Evolutionary conservation across 2,113 vertebrate genomes (phyloP).

Genomic region (Natator depressus): DNA sequence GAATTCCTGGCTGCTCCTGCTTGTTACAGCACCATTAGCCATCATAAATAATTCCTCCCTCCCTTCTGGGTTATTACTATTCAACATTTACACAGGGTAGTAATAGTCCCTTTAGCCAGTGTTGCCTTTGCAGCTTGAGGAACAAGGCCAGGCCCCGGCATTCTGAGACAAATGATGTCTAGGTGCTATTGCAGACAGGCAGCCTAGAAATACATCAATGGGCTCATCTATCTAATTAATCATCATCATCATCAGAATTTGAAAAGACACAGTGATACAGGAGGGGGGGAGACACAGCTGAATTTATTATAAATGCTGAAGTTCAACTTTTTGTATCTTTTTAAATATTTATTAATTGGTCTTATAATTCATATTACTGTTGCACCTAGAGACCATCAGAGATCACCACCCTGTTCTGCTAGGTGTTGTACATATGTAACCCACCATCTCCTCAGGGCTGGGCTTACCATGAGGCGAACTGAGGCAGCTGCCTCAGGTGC

Average conservation of each 20-base stretch:
- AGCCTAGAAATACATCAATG: not conserved
- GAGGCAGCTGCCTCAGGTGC: no score
- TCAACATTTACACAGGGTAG: not conserved
- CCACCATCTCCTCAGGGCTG: no score
- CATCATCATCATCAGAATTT: constrained; percentile 16
- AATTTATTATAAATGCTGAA: not conserved
- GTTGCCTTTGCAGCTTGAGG: not conserved
- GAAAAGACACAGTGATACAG: not conserved
- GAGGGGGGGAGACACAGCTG: not conserved
- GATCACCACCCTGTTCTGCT: not conserved
- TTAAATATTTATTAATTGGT: not conserved
- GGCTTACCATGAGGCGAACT: no score
- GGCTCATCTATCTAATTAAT: constrained; percentile 34
- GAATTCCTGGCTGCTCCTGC: not conserved
- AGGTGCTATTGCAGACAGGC: not conserved
- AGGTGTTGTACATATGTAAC: not conserved
- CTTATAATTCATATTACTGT: not conserved
- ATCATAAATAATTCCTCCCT: not conserved
- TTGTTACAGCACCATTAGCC: not conserved
- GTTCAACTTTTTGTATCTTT: not conserved
- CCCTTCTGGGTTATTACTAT: not conserved
- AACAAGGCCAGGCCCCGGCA: not conserved
- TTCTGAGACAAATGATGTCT: not conserved
- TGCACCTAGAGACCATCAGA: not conserved
- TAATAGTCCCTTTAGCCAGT: not conserved